Evolutionary conservation across 2,888 invertebrate species (phyloP), one percentile per base, ranked within the genome.

Genomic region (Macaria notata): DNA sequence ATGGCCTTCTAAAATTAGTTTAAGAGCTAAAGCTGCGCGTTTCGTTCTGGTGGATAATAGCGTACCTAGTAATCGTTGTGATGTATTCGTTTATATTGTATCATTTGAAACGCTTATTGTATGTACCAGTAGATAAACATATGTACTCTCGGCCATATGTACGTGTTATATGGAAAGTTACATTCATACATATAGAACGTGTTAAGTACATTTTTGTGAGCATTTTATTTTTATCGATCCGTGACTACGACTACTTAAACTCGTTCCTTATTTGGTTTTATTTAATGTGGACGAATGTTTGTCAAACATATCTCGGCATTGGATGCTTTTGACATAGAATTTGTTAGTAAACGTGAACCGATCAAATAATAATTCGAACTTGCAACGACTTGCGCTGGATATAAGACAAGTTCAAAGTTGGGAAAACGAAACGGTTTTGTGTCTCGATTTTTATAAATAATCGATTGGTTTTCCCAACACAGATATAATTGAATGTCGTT

Each of bases 1-100:
- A 88, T 79, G 89, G 90, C 90, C 90, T 90, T 90, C 81, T 81
- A 81, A 79, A 72, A 62, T n/a, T 87, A 86, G 81, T 76, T 46
- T 62, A 85, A 81, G 59, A 59, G 80, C 76, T 81, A 79, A 61
- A 79, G 84, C 83, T 83, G 75, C 80, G 83, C 80, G 73, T 76
- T 73, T 73, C 71, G 78, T 74, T 72, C 73, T 73, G 56, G 76
- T 78, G 78, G 73, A 75, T 59, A 59, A 54, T 71, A 74, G 83
- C 50, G 80, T 81, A 50, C n/a, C 42, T 49, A 81, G 79, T 81
- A 76, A 68, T 70, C 76, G 79, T 83, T 81, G 82, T 83, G 81
- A 84, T 80, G 78, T 76, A 72, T 72, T 80, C 73, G 69, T 76
- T 81, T 76, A 69, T 70, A 68, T 73, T 70, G 63, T 72, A 66